These are phyloP conservation scores for Cryptocephalus moraei DNA, from an alignment of 2,888 invertebrate species.

Conservation along the genomic window DNA sequence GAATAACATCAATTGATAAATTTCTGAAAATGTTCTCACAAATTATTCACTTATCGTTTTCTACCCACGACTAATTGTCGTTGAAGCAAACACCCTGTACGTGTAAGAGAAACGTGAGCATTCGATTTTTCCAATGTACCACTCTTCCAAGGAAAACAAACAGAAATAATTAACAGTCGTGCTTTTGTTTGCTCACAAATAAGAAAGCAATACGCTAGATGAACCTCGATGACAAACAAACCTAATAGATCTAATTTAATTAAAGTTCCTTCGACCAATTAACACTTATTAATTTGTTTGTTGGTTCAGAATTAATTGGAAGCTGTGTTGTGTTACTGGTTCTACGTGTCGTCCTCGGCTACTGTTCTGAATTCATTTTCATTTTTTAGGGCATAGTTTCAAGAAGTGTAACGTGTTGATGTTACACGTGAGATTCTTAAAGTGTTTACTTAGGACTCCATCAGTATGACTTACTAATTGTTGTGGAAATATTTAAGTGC, in stretches of 20 bases:
- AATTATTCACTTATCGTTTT: too few species aligned
- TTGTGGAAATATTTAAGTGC: neutral
- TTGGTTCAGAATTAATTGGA: constrained; percentile 27
- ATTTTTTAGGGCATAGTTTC: constrained; percentile 4
- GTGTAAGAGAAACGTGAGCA: too few species aligned
- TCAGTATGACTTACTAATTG: constrained; percentile 5
- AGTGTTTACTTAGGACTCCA: constrained; percentile 1
- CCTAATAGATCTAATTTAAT: constrained; percentile 31
- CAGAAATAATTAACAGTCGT: constrained; percentile 30
- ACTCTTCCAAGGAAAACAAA: constrained; percentile 21
- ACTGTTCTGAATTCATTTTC: constrained; percentile 1
- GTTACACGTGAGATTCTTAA: constrained; percentile 5
- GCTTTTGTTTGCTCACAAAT: constrained; percentile 31
- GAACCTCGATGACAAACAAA: constrained; percentile 20
- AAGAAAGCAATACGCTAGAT: constrained; percentile 18
- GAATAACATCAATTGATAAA: too few species aligned
- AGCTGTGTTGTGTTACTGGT: constrained; percentile 22
- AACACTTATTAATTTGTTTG: constrained; percentile 31
- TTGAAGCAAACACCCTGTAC: too few species aligned
- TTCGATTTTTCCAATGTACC: neutral
- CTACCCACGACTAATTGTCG: too few species aligned
- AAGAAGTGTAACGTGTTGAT: constrained; percentile 5
- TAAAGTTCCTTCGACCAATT: constrained; percentile 26
- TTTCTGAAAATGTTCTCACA: too few species aligned
- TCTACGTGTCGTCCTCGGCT: neutral